Evolutionary conservation across 1,140 invertebrate genomes (phyloP).

Genomic region (Bombus vancouverensis): DNA sequence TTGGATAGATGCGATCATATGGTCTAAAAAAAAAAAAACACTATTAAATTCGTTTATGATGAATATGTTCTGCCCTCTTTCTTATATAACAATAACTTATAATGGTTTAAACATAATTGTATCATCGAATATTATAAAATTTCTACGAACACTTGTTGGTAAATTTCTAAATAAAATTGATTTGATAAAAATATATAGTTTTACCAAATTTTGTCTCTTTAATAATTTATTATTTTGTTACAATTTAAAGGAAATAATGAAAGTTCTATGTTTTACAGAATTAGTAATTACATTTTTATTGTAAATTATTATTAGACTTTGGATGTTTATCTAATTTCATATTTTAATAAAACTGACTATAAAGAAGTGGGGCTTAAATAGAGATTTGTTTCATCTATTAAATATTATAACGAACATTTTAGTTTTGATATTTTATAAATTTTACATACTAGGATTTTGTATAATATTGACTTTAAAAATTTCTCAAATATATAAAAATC

Average conservation of each 20-base stretch:
- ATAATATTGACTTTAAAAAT: neutral
- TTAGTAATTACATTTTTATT: neutral
- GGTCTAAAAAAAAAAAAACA: neutral
- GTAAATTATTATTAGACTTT: neutral
- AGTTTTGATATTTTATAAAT: neutral
- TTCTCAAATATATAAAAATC: neutral
- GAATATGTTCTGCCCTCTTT: neutral
- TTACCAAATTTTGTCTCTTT: neutral
- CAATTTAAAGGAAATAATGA: neutral
- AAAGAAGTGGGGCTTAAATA: neutral
- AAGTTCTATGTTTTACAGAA: neutral
- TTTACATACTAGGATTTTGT: neutral
- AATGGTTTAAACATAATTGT: neutral
- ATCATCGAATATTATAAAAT: neutral
- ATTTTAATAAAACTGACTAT: neutral
- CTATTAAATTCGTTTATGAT: neutral
- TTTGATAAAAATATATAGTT: neutral
- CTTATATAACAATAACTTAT: neutral
- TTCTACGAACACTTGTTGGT: neutral
- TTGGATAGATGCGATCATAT: neutral
- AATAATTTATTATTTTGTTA: neutral
- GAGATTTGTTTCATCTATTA: neutral
- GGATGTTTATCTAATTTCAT: neutral
- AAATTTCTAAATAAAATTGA: neutral
- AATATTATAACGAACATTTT: neutral